Base-by-base conservation (phyloP, 2,888 invertebrate genomes). In the Masnerella sp. region DNA sequence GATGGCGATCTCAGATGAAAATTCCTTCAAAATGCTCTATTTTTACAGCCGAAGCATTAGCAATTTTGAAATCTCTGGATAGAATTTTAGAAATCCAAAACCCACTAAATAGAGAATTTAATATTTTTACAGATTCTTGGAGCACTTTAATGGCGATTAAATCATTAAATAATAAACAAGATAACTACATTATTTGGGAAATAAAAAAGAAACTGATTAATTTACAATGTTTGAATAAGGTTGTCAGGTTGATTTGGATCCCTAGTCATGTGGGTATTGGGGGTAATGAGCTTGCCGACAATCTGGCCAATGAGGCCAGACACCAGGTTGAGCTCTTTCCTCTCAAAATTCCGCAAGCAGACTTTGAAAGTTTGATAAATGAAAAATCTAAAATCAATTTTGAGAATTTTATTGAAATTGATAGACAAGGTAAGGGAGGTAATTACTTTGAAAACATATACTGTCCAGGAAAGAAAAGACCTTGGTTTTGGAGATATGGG, bases 111-210 rank as follows among this genome's bases (percentile, higher is more conserved):
- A n/a, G n/a, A n/a, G 5, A 8, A n/a, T 51, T 51, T 34, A 5
- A 5, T 11, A 34, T 34, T n/a, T 51, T 51, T 20, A 34, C 51
- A 18, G 51, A 51, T 9, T 51, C 18, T 1, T 5, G 17, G 3
- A 51, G 51, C 9, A 34, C 34, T 12, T n/a, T 42, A 8, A 14
- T 36, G 5, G 11, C 12, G n/a, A n/a, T n/a, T n/a, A n/a, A n/a
- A 14, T 5, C 2, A 5, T 4, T 8, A 2, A 14, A 14, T 11
- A 14, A 47, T 17, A 4, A 30, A 3, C 9, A 5, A 1, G 51
- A 51, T 0, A 34, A 51, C 18, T 51, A 34, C 7, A 12, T 34
- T 18, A 51, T 51, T 4, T 34, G 1, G 7, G 30, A 47, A 25
- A 30, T 47, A 2, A 51, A 51, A 51, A 17, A 8, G 18, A 42